Conservation (phyloP, 1,140 invertebrate genomes). For the Aphelinus certus region DNA sequence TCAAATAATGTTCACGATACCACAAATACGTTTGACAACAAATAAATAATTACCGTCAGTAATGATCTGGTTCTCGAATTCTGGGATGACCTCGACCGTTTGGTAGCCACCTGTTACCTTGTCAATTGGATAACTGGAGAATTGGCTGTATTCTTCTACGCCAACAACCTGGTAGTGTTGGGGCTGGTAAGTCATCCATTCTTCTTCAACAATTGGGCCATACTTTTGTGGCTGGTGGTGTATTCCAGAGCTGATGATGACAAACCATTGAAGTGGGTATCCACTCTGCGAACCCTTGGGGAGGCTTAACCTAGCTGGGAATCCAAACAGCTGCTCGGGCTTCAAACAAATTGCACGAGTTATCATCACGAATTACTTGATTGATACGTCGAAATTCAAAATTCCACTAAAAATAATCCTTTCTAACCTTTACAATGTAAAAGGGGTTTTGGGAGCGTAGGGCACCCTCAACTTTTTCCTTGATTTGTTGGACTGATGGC, state of each 20-base stretch:
- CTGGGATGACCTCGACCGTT: constrained; percentile 55
- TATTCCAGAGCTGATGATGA: constrained; percentile 68
- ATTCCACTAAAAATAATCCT: constrained; percentile 14
- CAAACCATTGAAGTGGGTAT: constrained; percentile 70
- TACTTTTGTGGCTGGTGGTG: constrained; percentile 45
- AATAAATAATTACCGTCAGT: constrained; percentile 18
- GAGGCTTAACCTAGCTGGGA: constrained; percentile 69
- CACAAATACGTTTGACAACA: too few relatives aligned
- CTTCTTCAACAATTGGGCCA: constrained; percentile 51
- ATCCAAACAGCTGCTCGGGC: constrained; percentile 66
- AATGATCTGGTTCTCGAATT: constrained; percentile 39
- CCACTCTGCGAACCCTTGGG: constrained; percentile 70
- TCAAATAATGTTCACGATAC: neutral
- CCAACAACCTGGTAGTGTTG: constrained; percentile 55
- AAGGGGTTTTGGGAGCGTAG: constrained; percentile 63
- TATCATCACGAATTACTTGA: neutral
- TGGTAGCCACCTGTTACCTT: constrained; percentile 41
- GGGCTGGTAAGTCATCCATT: constrained; percentile 52
- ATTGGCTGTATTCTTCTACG: constrained; percentile 53
- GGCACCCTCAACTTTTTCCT: constrained; percentile 63
- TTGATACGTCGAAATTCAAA: neutral
- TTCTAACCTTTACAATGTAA: constrained; percentile 63
- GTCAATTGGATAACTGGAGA: constrained; percentile 39
- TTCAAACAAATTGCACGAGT: constrained; percentile 40
- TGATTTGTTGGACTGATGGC: constrained; percentile 70